These are phyloP conservation scores for Zootoca vivipara DNA, from an alignment of 2,113 vertebrate genomes.

Conservation along the genomic window DNA sequence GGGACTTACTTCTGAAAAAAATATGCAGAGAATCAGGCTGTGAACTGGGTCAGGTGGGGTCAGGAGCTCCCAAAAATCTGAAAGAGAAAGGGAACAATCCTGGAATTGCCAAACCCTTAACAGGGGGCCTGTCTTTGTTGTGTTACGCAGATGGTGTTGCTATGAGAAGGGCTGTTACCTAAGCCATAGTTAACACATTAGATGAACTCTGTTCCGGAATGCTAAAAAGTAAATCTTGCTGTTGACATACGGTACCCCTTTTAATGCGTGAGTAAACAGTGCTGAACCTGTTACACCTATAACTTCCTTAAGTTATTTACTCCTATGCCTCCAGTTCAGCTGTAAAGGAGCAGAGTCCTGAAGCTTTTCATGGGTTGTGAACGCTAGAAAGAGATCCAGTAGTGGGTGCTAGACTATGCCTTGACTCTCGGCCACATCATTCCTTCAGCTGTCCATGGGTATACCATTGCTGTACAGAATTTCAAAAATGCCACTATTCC, in stretches of 20 bases:
- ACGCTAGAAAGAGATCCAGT: not conserved
- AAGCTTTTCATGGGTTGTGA: not conserved
- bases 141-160: not conserved
- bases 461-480: not conserved
- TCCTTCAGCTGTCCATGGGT: not conserved
- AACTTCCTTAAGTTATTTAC: not conserved
- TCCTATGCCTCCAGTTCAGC: not conserved
- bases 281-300: not conserved
- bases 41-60: not conserved
- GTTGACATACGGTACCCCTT: not conserved
- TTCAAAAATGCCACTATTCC: not conserved
- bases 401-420: not conserved
- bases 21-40: not conserved
- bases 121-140: not conserved
- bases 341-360: not conserved
- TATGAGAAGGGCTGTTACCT: not conserved
- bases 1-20: too few relatives aligned
- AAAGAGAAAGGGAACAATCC: not conserved
- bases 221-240: not conserved
- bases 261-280: not conserved
- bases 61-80: not conserved
- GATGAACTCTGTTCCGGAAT: not conserved
- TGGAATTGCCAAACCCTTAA: not conserved
- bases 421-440: not conserved
- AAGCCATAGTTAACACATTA: not conserved